Conservation (phyloP, 2,888 invertebrate genomes). For the Amphimallon solstitiale region DNA sequence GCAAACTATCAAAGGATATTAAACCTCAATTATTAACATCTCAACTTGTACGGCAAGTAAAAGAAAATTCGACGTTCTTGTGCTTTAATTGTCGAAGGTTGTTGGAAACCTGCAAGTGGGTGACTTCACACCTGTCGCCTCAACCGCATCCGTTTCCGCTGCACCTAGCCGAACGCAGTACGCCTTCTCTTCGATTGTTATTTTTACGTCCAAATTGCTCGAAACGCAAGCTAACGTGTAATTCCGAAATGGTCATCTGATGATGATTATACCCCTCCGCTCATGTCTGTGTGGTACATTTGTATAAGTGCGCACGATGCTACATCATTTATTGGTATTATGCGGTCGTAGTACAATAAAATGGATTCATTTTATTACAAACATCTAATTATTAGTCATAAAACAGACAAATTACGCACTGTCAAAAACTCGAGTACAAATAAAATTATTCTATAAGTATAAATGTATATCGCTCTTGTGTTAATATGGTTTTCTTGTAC, state of each 20-base stretch:
- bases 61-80: constrained; percentile 1
- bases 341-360: constrained; percentile 21
- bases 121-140: constrained; percentile 59
- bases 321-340: constrained; percentile 17
- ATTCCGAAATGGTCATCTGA: constrained; percentile 26
- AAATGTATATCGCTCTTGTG: no score
- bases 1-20: no score
- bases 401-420: no score
- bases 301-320: constrained; percentile 4
- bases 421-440: no score
- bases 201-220: constrained; percentile 23
- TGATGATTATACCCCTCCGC: constrained; percentile 23
- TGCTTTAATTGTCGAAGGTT: constrained; percentile 22
- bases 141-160: constrained; percentile 60
- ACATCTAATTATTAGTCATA: not conserved
- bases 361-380: constrained; percentile 19
- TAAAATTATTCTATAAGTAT: no score
- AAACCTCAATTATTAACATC: not conserved
- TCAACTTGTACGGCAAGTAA: constrained; percentile 7
- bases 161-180: constrained; percentile 40
- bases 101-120: constrained; percentile 50
- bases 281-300: constrained; percentile 1
- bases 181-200: constrained; percentile 26
- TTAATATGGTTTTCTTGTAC: no score
- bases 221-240: constrained; percentile 20